Conservation (phyloP, 2,113 vertebrate genomes). For the Brienomyrus longianalis region DNA sequence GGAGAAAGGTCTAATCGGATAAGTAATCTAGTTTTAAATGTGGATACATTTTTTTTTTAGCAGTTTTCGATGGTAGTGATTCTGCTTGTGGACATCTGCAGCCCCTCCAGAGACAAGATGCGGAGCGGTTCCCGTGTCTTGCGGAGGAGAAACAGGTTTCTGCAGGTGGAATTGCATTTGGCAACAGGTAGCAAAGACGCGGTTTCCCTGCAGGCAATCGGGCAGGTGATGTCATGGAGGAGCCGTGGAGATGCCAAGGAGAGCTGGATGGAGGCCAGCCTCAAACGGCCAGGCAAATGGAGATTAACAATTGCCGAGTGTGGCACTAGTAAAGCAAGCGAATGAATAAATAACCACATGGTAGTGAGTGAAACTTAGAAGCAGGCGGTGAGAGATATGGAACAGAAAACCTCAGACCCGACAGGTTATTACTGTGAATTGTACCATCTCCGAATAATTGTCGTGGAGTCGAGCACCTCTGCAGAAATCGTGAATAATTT, state of each 20-base stretch:
- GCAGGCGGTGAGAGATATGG: not conserved
- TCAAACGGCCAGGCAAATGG: not conserved
- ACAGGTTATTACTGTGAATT: not conserved
- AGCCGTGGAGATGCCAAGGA: not conserved
- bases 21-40: not conserved
- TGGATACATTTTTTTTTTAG: not conserved
- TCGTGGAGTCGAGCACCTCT: not conserved
- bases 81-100: not conserved
- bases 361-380: not conserved
- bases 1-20: not conserved
- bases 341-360: not conserved
- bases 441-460: not conserved
- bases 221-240: not conserved
- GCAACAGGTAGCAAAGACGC: not conserved
- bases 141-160: not conserved
- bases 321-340: not conserved
- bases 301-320: not conserved
- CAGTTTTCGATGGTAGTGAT: not conserved
- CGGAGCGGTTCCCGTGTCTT: not conserved
- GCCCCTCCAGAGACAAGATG: not conserved
- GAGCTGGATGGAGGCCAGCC: not conserved
- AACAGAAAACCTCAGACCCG: not conserved
- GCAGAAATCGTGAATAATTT: not conserved
- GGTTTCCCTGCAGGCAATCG: not conserved
- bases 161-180: conserved; percentile 2